A percentile compares a stretch with the other conserved stretches of the same genome.
These are phyloP conservation scores for Caenorhabditis inopinata DNA, from an alignment of 1,140 invertebrate species.

Conservation along the genomic window DNA sequence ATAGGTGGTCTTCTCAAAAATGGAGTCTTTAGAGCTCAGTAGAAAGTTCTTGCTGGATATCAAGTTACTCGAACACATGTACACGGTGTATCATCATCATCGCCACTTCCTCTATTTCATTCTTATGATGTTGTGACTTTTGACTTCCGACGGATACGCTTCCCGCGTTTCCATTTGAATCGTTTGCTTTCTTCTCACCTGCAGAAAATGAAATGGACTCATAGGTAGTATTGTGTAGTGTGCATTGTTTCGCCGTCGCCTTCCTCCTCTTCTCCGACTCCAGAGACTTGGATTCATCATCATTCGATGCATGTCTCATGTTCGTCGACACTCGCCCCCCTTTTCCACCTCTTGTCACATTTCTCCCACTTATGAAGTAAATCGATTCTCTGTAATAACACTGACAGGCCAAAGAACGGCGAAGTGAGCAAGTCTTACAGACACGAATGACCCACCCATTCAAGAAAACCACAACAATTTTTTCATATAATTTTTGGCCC, in stretches of 20 bases:
- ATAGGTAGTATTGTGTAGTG: neutral
- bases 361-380: neutral
- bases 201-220: neutral
- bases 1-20: too few species aligned
- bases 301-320: slow-evolving; percentile 33
- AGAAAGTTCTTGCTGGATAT: neutral
- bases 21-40: too few species aligned
- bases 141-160: neutral
- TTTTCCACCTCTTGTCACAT: neutral
- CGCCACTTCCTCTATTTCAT: neutral
- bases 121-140: neutral
- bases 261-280: neutral
- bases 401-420: neutral
- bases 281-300: neutral
- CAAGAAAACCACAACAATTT: neutral
- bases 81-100: slow-evolving; percentile 5
- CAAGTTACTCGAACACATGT: slow-evolving; percentile 9
- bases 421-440: neutral
- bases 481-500: neutral
- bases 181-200: neutral
- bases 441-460: too few species aligned
- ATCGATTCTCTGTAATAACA: neutral
- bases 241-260: neutral
- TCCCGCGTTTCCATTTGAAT: neutral
- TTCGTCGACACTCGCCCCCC: neutral